Evolutionary conservation across 2,113 vertebrate species (phyloP).

Genomic region (Dendrocopos noguchii): DNA sequence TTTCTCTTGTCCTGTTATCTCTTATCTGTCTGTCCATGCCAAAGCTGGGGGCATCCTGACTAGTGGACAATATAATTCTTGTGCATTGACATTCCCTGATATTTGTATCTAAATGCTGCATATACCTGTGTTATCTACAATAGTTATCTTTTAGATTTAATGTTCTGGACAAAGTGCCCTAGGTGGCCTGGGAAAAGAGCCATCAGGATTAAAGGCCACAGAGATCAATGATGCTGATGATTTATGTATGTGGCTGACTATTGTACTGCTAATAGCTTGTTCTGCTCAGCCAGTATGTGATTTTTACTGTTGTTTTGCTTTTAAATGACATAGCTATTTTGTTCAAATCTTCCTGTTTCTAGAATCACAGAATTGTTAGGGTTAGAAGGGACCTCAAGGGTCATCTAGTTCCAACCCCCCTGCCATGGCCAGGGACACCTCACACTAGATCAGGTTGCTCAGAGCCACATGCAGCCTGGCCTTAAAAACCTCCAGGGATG

Average conservation of each 20-base stretch:
- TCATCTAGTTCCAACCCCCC: no score
- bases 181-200: slow-evolving; percentile 17
- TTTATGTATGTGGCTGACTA: slow-evolving; percentile 13
- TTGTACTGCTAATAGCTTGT: not conserved
- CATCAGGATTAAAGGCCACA: slow-evolving; percentile 19
- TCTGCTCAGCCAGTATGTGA: not conserved
- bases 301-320: not conserved
- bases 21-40: not conserved
- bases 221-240: slow-evolving; percentile 7
- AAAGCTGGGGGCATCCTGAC: slow-evolving; percentile 19
- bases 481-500: no score
- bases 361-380: no score
- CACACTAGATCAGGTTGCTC: no score
- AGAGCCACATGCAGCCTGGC: no score
- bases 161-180: slow-evolving; percentile 23
- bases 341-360: not conserved
- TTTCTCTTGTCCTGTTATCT: slow-evolving; percentile 2
- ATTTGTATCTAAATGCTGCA: not conserved
- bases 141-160: slow-evolving; percentile 11
- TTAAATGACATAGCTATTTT: not conserved
- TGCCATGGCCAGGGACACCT: no score
- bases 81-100: not conserved
- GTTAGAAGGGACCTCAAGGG: no score
- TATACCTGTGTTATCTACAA: not conserved
- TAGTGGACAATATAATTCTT: not conserved